Evolutionary conservation across 2,888 invertebrate species (phyloP).

Genomic region (Rhyacophila evoluta): DNA sequence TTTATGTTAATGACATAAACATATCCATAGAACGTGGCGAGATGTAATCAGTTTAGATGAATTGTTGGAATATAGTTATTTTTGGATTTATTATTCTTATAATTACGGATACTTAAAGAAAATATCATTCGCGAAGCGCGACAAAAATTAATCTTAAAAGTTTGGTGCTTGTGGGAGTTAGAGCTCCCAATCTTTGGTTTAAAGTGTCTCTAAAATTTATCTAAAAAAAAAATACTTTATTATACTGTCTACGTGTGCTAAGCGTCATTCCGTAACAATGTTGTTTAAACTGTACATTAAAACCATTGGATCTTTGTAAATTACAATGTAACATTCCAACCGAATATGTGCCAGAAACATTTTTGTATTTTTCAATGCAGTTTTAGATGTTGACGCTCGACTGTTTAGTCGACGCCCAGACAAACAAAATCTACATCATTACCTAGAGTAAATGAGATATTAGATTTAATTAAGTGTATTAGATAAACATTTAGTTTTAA

Average conservation of each 20-base stretch:
- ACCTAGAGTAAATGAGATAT: slow-evolving; percentile 48
- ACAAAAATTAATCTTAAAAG: slow-evolving; percentile 51
- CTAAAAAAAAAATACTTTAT: slow-evolving; percentile 44
- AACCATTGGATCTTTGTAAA: slow-evolving; percentile 51
- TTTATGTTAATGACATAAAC: slow-evolving; percentile 58
- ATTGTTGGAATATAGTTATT: slow-evolving; percentile 54
- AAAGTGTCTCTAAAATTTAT: slow-evolving; percentile 52
- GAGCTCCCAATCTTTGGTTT: slow-evolving; percentile 56
- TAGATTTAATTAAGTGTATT: slow-evolving; percentile 49
- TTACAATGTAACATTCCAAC: slow-evolving; percentile 72
- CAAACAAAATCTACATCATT: slow-evolving; percentile 50
- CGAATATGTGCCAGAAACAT: slow-evolving; percentile 75
- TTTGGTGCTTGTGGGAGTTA: slow-evolving; percentile 57
- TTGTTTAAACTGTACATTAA: slow-evolving; percentile 48
- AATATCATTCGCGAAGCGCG: slow-evolving; percentile 56
- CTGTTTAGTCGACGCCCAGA: slow-evolving; percentile 14
- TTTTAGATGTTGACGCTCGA: slow-evolving; percentile 40
- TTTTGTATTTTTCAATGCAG: slow-evolving; percentile 59
- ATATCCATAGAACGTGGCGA: slow-evolving; percentile 57
- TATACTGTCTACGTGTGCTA: slow-evolving; percentile 47
- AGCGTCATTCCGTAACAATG: slow-evolving; percentile 49
- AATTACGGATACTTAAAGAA: slow-evolving; percentile 30
- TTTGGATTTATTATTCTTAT: slow-evolving; percentile 54
- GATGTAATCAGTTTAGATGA: slow-evolving; percentile 51
- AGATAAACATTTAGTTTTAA: slow-evolving; percentile 48